These are phyloP conservation scores for Camptogramma bilineatum DNA, from an alignment of 2,888 invertebrate genomes.

Conservation along the genomic window DNA sequence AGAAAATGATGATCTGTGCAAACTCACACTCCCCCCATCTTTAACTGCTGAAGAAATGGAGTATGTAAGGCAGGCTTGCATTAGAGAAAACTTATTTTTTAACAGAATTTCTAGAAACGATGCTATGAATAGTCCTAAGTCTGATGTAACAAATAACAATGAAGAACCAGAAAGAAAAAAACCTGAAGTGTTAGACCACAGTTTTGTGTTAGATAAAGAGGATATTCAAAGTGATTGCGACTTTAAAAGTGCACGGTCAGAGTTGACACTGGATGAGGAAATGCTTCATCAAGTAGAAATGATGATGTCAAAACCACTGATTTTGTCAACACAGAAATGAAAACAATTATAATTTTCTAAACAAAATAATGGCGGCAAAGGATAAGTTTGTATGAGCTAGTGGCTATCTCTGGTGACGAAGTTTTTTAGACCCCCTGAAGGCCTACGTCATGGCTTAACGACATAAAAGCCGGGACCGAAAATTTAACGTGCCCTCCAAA, in stretches of 20 bases:
- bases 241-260: slow-evolving; percentile 2
- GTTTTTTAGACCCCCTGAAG: too few species aligned
- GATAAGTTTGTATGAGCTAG: too few species aligned
- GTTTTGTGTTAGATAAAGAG: slow-evolving; percentile 33
- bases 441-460: too few species aligned
- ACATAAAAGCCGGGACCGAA: too few species aligned
- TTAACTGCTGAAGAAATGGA: slow-evolving; percentile 75
- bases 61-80: slow-evolving; percentile 76
- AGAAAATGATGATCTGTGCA: slow-evolving; percentile 67
- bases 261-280: slow-evolving; percentile 17
- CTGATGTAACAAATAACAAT: slow-evolving; percentile 11
- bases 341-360: too few species aligned
- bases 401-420: too few species aligned
- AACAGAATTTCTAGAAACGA: slow-evolving; percentile 52
- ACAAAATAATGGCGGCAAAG: too few species aligned
- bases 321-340: neutral
- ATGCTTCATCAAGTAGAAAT: slow-evolving; percentile 12
- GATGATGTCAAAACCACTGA: slow-evolving; percentile 9
- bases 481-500: too few species aligned
- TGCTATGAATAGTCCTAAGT: slow-evolving; percentile 12
- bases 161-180: neutral
- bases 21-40: slow-evolving; percentile 78
- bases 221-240: slow-evolving; percentile 26
- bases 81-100: slow-evolving; percentile 75
- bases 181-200: slow-evolving; percentile 9